A percentile compares a stretch with the other conserved stretches of the same genome.
Evolutionary conservation across 2,113 vertebrate genomes (phyloP).

Genomic region (Mellivora capensis): DNA sequence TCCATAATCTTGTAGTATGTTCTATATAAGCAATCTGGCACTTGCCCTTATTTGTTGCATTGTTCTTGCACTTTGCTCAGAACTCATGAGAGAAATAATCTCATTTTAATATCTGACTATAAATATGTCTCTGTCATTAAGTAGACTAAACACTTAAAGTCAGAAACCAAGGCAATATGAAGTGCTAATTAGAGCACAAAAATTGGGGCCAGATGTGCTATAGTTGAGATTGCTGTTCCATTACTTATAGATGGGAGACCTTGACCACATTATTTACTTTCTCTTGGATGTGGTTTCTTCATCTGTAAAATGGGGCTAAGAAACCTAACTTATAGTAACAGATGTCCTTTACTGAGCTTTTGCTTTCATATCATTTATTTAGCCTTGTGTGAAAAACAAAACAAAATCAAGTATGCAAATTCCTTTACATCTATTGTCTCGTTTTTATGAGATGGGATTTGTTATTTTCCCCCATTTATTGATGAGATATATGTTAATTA

Average conservation of each 20-base stretch:
- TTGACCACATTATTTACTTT: background rate
- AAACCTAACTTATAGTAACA: background rate
- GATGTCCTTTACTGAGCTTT: background rate
- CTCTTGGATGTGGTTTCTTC: background rate
- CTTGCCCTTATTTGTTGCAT: background rate
- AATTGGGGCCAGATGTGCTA: background rate
- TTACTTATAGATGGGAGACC: background rate
- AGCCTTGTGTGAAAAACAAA: background rate
- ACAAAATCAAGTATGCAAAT: background rate
- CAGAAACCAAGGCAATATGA: background rate
- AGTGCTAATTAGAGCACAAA: background rate
- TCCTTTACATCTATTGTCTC: background rate
- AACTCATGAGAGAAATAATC: background rate
- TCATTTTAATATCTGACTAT: background rate
- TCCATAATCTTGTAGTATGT: background rate
- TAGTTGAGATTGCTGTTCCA: background rate
- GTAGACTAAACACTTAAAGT: background rate
- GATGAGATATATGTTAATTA: background rate
- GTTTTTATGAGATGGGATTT: background rate
- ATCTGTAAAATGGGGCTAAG: background rate
- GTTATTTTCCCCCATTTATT: background rate
- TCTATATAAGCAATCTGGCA: background rate
- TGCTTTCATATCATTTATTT: background rate
- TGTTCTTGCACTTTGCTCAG: background rate
- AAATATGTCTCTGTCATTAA: background rate